Evolutionary conservation across 2,113 vertebrate species (phyloP), one percentile per base, ranked within the genome.

Genomic region (Megaptera novaeangliae): DNA sequence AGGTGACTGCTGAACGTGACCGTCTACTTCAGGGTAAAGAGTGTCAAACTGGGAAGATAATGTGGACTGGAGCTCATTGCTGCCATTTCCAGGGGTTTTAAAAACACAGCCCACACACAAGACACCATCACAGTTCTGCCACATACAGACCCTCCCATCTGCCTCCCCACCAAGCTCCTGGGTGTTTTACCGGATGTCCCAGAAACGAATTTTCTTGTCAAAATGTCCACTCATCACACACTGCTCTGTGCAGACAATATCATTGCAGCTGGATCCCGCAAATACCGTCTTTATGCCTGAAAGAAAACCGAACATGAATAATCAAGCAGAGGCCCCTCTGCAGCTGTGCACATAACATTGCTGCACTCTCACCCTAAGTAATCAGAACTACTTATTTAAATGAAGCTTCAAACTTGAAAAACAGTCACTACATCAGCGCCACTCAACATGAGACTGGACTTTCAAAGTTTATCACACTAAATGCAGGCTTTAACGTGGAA

Each of bases 141-240:
- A 7, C 2, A 1, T 55, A 74, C 7, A 81, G 49, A 59, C 39
- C 46, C 64, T 36, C 44, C 46, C 20, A 3, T 27, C n/a, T 31
- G 44, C 80, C 49, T 13, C 46, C 87, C 69, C 9, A 8, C 74
- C 23, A 10, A 13, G 46, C 27, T 44, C 66, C 3, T 17, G 23
- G 25, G 75, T 20, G 3, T 44, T 98, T 98, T 99, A 99, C 99
- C 99, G 99, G 98, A 99, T 99, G 97, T 99, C 99, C 99, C 99
- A 99, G 98, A 99, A 99, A 20, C 99, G 99, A 66, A 99, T 99
- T 97, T 99, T 99, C 99, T 99, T 99, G 92, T 99, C 99, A 64
- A 99, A 99, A 97, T 99, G 99, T 88, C 99, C 99, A 27, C 99
- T 99, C 99, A 99, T 99, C 29, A 99, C 99, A 96, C 99, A 99